phyloP scores from a whole-genome alignment of 2,113 vertebrate species.

The Pygoscelis adeliae region DNA sequence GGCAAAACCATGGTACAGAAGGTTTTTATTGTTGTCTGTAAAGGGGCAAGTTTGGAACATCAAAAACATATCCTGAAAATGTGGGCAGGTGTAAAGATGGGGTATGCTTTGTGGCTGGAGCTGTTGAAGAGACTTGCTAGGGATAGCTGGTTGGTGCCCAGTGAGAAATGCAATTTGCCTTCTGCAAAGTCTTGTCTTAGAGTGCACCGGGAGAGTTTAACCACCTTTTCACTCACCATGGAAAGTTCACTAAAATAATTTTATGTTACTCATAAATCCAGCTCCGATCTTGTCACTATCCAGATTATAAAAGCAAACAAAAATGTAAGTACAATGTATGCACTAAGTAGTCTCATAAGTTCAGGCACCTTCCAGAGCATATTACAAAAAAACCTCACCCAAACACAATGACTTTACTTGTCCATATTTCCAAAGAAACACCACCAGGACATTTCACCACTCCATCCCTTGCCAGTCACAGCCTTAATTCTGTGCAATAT shows the following conservation, averaged over 20 bases:
- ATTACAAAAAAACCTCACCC: neutral
- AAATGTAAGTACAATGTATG: neutral
- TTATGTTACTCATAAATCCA: neutral
- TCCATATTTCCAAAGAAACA: neutral
- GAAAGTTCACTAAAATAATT: neutral
- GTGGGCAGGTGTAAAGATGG: neutral
- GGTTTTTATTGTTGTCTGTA: neutral
- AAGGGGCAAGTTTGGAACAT: neutral
- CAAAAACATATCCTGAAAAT: neutral
- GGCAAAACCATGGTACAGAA: neutral
- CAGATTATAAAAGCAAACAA: neutral
- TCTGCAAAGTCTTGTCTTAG: neutral
- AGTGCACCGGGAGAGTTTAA: neutral
- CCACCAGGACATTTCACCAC: neutral
- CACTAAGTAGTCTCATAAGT: neutral
- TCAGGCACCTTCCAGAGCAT: neutral
- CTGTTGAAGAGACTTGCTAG: neutral
- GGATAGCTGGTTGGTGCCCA: neutral
- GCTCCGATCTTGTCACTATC: neutral
- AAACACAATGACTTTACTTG: neutral
- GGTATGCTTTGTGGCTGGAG: neutral
- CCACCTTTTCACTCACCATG: neutral
- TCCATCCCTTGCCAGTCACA: neutral
- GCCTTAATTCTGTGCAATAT: neutral
- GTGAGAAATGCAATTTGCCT: neutral